Evolutionary conservation across 2,888 invertebrate species (phyloP), one percentile per base, ranked within the genome.

Genomic region (Hemicrepidius hirtus): DNA sequence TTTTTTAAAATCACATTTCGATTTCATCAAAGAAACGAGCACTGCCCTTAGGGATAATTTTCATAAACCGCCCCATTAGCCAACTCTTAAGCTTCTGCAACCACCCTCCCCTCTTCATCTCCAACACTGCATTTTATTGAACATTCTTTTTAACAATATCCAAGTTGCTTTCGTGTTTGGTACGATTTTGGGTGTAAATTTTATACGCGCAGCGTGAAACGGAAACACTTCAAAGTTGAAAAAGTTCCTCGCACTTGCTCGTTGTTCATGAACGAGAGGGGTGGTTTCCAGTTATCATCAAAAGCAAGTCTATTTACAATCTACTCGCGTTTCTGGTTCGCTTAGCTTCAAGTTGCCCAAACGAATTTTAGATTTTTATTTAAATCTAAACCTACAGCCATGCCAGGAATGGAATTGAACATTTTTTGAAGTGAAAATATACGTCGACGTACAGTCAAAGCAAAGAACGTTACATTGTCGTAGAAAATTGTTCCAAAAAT

Each of bases 171-270:
- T n/a, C n/a, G n/a, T n/a, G n/a, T n/a, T n/a, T n/a, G 32, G 18
- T 20, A 35, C 35, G 13, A n/a, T 53, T 55, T 55, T 55, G 13
- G n/a, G 53, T 10, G 18, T 6, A 18, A 12, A 18, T 57, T 57
- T 37, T 18, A 37, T 35, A 35, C 55, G 16, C 55, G 37, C 18
- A 57, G 24, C 21, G n/a, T 24, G 18, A 57, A 55, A 37, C 57
- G 57, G 57, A 57, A 57, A 20, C 57, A 18, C 35, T 57, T 16
- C 37, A 10, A 35, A 57, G 57, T 57, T 57, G n/a, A 37, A 57
- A 57, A 37, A 57, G 32, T 57, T 57, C 37, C 53, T 53, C 53
- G 24, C 28, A 28, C 53, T 53, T 53, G n/a, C 28, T 28, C 53
- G 24, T 53, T 53, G 53, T 46, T 46, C 46, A 46, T 46, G 16